Conservation (phyloP, 1,140 invertebrate species). For the Hylaeus anthracinus region DNA sequence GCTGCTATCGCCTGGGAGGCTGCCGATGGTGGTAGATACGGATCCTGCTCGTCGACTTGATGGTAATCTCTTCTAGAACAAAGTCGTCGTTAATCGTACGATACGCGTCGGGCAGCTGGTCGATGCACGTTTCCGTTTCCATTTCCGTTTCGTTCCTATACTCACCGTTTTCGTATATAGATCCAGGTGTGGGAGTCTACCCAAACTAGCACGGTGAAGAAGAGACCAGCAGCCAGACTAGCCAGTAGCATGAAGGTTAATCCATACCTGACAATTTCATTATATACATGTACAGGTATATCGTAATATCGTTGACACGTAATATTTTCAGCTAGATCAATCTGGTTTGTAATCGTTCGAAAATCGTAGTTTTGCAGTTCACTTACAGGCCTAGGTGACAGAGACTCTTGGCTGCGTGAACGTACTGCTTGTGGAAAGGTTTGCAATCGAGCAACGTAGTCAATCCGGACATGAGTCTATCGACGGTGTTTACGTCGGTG, state of each 20-base stretch:
- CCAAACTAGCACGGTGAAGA: constrained; percentile 95
- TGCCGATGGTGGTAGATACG: constrained; percentile 85
- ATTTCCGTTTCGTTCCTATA: no score
- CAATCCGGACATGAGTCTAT: constrained; percentile 82
- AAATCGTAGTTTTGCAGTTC: neutral
- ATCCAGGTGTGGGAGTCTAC: constrained; percentile 98
- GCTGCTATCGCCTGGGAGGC: constrained; percentile 85
- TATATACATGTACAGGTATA: no score
- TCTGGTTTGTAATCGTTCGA: neutral
- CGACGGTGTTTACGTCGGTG: constrained; percentile 86
- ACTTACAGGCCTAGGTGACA: constrained; percentile 90
- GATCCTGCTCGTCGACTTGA: constrained; percentile 88
- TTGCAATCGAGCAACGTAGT: constrained; percentile 90
- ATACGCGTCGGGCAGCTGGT: neutral
- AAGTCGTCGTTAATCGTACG: constrained; percentile 52
- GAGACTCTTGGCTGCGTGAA: constrained; percentile 87
- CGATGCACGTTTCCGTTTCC: constrained; percentile 10
- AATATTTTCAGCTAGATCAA: no score
- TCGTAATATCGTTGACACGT: no score
- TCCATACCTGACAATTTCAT: constrained; percentile 82
- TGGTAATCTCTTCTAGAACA: constrained; percentile 86
- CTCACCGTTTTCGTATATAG: constrained; percentile 94
- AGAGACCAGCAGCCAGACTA: constrained; percentile 90
- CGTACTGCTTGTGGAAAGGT: constrained; percentile 89
- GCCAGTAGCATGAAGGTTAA: constrained; percentile 92